A percentile compares a stretch with the other conserved stretches of the same genome.
Conservation (phyloP, 2,113 vertebrate genomes). For the Mesembrinibis cayennensis region DNA sequence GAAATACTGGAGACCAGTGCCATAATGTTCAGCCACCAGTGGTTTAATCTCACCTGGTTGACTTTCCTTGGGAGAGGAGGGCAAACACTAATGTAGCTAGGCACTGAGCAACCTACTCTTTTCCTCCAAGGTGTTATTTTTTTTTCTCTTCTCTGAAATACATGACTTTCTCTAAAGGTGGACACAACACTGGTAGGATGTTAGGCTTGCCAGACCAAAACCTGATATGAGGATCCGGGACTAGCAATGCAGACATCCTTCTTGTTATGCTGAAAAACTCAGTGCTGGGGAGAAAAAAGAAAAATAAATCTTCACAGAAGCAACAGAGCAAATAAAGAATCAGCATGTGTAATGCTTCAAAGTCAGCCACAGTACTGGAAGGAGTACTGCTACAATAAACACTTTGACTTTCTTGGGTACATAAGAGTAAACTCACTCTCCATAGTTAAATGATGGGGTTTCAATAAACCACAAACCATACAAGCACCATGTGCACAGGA, state of each 20-base stretch:
- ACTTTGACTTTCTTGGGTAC: background rate
- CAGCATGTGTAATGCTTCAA: background rate
- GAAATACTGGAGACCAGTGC: background rate
- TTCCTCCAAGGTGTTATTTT: background rate
- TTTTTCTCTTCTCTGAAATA: background rate
- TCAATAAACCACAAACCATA: background rate
- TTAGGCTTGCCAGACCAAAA: background rate
- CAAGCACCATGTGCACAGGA: background rate
- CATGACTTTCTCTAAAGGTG: background rate
- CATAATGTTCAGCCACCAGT: background rate
- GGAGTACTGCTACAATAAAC: background rate
- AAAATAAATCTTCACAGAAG: background rate
- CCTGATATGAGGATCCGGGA: background rate
- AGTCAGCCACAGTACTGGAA: background rate
- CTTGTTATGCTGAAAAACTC: background rate
- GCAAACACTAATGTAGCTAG: background rate
- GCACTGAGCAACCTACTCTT: background rate
- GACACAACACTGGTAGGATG: background rate
- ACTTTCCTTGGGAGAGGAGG: background rate
- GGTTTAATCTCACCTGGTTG: background rate
- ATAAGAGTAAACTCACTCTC: background rate
- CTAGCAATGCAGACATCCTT: background rate
- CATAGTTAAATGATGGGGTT: background rate
- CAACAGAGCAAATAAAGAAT: background rate
- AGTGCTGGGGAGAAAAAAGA: no score